A percentile compares a stretch with the other conserved stretches of the same genome.
Evolutionary conservation across 2,797 vertebrate species (phyloP).

Genomic region (Naso thynnoides): DNA sequence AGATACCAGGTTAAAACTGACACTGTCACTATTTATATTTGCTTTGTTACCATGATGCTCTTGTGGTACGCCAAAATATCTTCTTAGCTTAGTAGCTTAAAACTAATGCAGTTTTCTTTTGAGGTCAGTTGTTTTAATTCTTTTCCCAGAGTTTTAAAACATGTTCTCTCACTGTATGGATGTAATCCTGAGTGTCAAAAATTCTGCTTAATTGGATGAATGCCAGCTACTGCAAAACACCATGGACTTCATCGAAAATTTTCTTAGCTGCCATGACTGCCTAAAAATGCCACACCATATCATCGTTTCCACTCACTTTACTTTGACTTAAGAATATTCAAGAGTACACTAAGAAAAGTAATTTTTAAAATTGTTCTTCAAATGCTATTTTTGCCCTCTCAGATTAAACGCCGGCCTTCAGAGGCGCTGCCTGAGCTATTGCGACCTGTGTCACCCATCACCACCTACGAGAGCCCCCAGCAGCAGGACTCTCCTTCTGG

Average conservation of each 20-base stretch:
- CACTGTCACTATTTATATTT: background rate
- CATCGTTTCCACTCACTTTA: too few species aligned
- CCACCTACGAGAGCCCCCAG: conserved; percentile 85
- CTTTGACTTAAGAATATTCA: too few species aligned
- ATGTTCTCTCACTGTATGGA: too few species aligned
- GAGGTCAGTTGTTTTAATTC: too few species aligned
- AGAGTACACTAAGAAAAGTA: too few species aligned
- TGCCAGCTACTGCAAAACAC: too few species aligned
- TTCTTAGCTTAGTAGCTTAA: background rate
- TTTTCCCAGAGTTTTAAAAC: too few species aligned
- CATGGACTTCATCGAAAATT: too few species aligned
- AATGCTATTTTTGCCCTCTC: conserved; percentile 13
- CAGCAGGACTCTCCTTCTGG: conserved; percentile 84
- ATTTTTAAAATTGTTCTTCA: background rate
- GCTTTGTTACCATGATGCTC: background rate
- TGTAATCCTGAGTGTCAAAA: too few species aligned
- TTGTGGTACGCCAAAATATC: background rate
- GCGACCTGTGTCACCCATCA: conserved; percentile 90
- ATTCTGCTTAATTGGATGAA: too few species aligned
- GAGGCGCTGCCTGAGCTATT: conserved; percentile 95
- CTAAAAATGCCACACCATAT: too few species aligned
- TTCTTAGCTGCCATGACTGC: too few species aligned
- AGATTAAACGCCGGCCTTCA: conserved; percentile 94
- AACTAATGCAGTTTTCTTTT: background rate
- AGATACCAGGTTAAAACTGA: background rate